Evolutionary conservation across 2,113 vertebrate genomes (phyloP).

Genomic region (Benitochromis conjunctus): DNA sequence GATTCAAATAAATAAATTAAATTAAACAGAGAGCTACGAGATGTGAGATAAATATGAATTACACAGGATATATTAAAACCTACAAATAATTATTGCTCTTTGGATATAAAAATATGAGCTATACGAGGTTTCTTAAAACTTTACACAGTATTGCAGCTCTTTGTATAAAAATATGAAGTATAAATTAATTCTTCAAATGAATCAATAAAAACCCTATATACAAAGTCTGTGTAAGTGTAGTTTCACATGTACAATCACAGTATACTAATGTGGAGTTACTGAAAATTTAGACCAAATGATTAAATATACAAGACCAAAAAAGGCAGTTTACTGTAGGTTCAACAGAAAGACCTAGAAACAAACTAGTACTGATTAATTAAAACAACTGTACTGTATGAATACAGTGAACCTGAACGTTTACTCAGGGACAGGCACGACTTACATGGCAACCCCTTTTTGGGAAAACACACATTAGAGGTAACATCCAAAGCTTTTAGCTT

Average conservation of each 20-base stretch:
- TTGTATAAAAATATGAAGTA: neutral
- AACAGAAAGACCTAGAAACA: neutral
- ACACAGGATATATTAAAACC: neutral
- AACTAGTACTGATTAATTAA: neutral
- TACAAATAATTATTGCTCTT: neutral
- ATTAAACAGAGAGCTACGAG: neutral
- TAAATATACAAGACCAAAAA: neutral
- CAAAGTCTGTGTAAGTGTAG: neutral
- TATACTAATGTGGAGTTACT: neutral
- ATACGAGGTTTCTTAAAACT: neutral
- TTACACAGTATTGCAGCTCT: neutral
- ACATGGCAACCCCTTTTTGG: neutral
- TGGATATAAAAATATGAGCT: neutral
- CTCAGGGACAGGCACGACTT: neutral
- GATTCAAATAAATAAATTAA: neutral
- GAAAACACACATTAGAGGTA: conserved; percentile 1
- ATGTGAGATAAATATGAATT: neutral
- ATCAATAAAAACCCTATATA: neutral
- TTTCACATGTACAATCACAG: neutral
- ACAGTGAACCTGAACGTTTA: neutral
- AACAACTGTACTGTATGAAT: neutral
- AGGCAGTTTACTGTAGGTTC: neutral
- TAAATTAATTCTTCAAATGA: neutral
- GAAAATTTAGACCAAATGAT: neutral
- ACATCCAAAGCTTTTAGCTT: conserved; percentile 10